Evolutionary conservation across 2,888 invertebrate species (phyloP), one percentile per base, ranked within the genome.

Genomic region (Linhomoeus sp.): DNA sequence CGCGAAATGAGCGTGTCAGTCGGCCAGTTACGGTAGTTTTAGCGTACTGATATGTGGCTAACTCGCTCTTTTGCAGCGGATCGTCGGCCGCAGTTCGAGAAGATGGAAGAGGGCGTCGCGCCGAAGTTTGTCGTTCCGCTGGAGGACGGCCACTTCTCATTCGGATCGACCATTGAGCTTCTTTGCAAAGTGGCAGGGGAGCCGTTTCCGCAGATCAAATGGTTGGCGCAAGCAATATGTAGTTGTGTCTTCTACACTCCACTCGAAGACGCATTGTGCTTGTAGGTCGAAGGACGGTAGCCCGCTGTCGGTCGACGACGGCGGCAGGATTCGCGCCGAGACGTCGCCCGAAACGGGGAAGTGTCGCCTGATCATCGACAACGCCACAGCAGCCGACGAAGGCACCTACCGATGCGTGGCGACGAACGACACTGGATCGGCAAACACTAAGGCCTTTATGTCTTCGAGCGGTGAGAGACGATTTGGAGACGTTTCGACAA

Each of bases 141-240:
- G 23, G 75, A 78, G 42, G 67, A 67, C 64, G 75, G 77, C 60
- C 78, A 79, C 23, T 77, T 87, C 2, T 79, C 80, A 50, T 84
- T 83, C 58, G 85, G 86, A 1, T 77, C 80, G 46, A 79, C 80
- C 0, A 72, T 90, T 40, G 80, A 79, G 52, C 68, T 90, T 56
- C 80, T 81, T 58, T 81, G 87, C 41, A 82, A 86, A 63, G 79
- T 87, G 23, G 79, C 80, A 51, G 87, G 82, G 24, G 78, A 79
- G 45, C 92, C 92, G 0, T 78, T 80, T 53, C 86, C 92, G 12
- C 77, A 76, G 58, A 76, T 88, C 49, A 81, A 79, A 68, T 90
- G 88, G 88, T 86, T 71, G 77, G 81, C 9, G 17, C 17, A 9
- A 15, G 7, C n/a, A n/a, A n/a, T n/a, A n/a, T n/a, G n/a, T n/a